Base-by-base conservation (phyloP, 2,113 vertebrate genomes). In the Cettia cetti region DNA sequence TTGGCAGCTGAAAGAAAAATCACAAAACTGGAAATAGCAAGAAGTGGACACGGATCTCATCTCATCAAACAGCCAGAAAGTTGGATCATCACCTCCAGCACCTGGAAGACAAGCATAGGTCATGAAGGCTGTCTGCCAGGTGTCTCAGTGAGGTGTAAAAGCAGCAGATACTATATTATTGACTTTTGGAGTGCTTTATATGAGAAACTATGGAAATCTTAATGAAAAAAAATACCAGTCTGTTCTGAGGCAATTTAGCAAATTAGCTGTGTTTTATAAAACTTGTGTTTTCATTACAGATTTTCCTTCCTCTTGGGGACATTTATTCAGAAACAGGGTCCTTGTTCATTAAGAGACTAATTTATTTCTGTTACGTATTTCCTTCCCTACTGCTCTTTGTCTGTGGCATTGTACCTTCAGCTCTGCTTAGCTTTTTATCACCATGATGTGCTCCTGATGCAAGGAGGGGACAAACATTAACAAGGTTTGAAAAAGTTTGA, bases 1-100 rank as follows among this genome's bases (percentile, higher is more conserved):
- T 77, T 96, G 92, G 92, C 90, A 94, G 68, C 64, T 78, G 71
- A 95, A 92, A 86, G 82, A 63, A 95, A 90, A 94, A 82, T 94
- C 50, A n/a, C 74, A 89, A 86, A 90, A 86, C 71, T 96, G 90
- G 75, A 95, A 95, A 90, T 13, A 80, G 79, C 59, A 77, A 77
- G 72, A 74, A 75, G 66, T 93, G 90, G 92, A 83, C 94, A 75
- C 0, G 0, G 30, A 44, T 80, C 35, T 72, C 26, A 69, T 92
- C 64, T 70, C 40, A 70, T 69, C 79, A 57, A 74, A 47, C 27
- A 64, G 56, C 52, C 54, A 70, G 50, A 82, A 88, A 68, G 47
- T 52, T 88, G 76, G 20, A 60, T 80, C 2, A 1, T 54, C 68
- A 92, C 85, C 65, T 91, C 57, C 52, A 59, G 60, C 90, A 74